Evolutionary conservation across 1,140 invertebrate genomes (phyloP).

Genomic region (Charaxes varanes): DNA sequence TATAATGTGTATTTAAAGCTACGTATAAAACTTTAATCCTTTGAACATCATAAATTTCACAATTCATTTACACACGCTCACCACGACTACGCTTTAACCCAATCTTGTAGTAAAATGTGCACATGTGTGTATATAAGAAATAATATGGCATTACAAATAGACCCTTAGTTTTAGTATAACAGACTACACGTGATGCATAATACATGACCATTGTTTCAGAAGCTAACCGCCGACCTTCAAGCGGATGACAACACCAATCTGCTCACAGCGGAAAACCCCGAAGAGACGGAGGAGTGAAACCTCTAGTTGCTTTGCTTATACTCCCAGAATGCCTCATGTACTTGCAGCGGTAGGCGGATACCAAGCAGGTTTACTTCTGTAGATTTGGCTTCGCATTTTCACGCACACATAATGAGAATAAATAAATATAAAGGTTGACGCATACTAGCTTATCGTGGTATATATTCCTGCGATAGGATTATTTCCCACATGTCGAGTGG

Average conservation of each 20-base stretch:
- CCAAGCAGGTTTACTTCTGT: conserved; percentile 10
- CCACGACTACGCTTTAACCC: too few relatives aligned
- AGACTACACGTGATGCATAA: conserved; percentile 6
- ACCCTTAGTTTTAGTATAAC: not conserved
- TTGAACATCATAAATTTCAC: too few relatives aligned
- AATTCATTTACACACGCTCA: too few relatives aligned
- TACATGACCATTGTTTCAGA: conserved; percentile 45
- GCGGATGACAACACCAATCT: conserved; percentile 68
- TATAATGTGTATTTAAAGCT: too few relatives aligned
- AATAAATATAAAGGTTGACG: too few relatives aligned
- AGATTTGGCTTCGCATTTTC: conserved; percentile 10
- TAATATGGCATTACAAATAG: too few relatives aligned
- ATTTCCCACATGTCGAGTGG: too few relatives aligned
- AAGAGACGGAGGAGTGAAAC: conserved; percentile 56
- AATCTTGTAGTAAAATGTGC: too few relatives aligned
- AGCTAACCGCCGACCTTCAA: conserved; percentile 64
- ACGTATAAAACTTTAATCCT: too few relatives aligned
- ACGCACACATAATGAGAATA: conserved; percentile 8
- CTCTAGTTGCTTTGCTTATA: conserved; percentile 7
- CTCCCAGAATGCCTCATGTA: conserved; percentile 35
- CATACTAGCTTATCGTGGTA: too few relatives aligned
- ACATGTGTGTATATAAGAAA: too few relatives aligned
- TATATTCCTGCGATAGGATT: too few relatives aligned
- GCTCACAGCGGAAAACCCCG: conserved; percentile 66
- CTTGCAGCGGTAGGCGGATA: conserved; percentile 9